phyloP scores from a whole-genome alignment of 2,113 vertebrate genomes.

The Rhinolophus sinicus region DNA sequence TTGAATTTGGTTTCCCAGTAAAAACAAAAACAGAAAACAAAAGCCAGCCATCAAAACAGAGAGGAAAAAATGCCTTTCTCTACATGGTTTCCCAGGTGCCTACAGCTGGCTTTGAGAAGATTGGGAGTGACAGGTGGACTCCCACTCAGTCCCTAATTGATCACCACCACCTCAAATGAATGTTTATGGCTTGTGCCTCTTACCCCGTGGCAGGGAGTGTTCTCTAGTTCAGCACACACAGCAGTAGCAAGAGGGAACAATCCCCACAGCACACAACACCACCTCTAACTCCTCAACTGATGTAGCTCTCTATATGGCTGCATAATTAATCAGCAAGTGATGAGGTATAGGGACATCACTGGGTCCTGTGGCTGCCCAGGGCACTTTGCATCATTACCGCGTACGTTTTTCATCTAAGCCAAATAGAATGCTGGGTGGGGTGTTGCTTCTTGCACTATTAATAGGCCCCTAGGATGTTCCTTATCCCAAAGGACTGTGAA shows the following conservation, averaged over 20 bases:
- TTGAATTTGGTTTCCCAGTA: slow-evolving; percentile 18
- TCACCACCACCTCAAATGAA: background rate
- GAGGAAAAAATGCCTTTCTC: slow-evolving; percentile 14
- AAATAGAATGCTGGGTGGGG: slow-evolving; percentile 42
- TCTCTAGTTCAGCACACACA: background rate
- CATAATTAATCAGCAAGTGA: background rate
- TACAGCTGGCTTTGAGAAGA: background rate
- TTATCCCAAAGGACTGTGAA: slow-evolving; percentile 17
- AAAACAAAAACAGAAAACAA: slow-evolving; percentile 52
- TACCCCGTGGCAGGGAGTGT: background rate
- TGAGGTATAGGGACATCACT: background rate
- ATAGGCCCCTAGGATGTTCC: slow-evolving; percentile 19
- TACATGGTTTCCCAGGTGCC: background rate
- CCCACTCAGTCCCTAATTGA: background rate
- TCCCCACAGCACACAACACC: too few relatives aligned
- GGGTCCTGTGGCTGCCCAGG: background rate
- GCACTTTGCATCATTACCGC: background rate
- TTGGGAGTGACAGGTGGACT: background rate
- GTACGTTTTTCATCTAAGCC: slow-evolving; percentile 31
- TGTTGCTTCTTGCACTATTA: slow-evolving; percentile 2
- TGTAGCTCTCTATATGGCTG: background rate
- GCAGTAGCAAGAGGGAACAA: background rate
- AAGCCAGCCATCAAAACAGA: slow-evolving; percentile 30
- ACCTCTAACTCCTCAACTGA: too few relatives aligned
- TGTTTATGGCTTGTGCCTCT: background rate